A percentile compares a stretch with the other conserved stretches of the same genome.
These are phyloP conservation scores for Lypha dubia DNA, from an alignment of 2,888 invertebrate genomes.

Conservation along the genomic window DNA sequence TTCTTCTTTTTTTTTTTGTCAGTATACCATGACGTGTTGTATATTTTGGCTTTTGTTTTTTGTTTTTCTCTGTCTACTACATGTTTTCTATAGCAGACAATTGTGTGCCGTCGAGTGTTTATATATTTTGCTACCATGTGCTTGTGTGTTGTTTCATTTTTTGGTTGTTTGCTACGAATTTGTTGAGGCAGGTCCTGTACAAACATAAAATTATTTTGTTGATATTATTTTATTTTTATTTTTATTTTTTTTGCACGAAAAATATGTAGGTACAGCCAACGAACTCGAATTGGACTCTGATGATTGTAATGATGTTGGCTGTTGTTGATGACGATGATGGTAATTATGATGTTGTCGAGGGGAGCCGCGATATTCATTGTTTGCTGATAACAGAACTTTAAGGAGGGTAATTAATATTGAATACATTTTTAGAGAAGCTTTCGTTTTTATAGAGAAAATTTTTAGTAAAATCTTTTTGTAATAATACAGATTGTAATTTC, in stretches of 20 bases:
- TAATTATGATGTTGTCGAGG: slow-evolving; percentile 14
- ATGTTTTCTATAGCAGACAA: slow-evolving; percentile 34
- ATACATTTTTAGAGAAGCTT: neutral
- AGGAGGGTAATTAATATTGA: slow-evolving; percentile 11
- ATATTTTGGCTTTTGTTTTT: slow-evolving; percentile 37
- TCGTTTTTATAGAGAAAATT: no score
- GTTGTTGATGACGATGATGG: slow-evolving; percentile 31
- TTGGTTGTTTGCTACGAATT: slow-evolving; percentile 72
- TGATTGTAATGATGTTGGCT: slow-evolving; percentile 59
- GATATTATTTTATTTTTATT: slow-evolving; percentile 13
- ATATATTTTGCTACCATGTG: neutral
- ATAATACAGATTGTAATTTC: no score
- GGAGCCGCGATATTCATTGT: slow-evolving; percentile 33
- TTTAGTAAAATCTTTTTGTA: no score
- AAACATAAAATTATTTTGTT: slow-evolving; percentile 59
- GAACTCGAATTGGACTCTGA: slow-evolving; percentile 76
- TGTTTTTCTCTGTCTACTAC: slow-evolving; percentile 52
- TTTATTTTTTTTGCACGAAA: slow-evolving; percentile 73
- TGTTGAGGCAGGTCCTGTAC: slow-evolving; percentile 83
- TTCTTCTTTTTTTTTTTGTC: slow-evolving; percentile 27
- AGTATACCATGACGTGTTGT: slow-evolving; percentile 64
- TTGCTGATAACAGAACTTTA: slow-evolving; percentile 45
- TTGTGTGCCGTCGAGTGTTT: slow-evolving; percentile 28
- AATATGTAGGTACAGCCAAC: slow-evolving; percentile 82
- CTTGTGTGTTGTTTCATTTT: slow-evolving; percentile 41